Percentiles rank a stretch among this genome's conserved stretches.
Evolutionary conservation across 2,797 vertebrate genomes (phyloP).

Genomic region (Leptatherina wallacei): DNA sequence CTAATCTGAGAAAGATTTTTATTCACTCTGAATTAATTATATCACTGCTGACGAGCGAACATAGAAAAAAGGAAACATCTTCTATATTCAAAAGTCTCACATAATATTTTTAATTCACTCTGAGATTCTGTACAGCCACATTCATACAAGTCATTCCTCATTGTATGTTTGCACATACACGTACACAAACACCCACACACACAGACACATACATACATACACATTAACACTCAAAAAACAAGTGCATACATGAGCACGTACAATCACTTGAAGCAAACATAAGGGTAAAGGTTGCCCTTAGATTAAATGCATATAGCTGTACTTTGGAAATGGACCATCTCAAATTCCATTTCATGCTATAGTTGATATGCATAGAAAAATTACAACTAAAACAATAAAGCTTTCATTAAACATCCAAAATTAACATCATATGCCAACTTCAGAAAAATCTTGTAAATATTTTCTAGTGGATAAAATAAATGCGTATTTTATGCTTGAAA

Average conservation of each 20-base stretch:
- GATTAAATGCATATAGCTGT: constrained; percentile 75
- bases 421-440: constrained; percentile 77
- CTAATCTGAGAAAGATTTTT: not conserved
- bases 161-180: not conserved
- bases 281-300: constrained; percentile 63
- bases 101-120: constrained; percentile 67
- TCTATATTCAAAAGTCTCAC: constrained; percentile 58
- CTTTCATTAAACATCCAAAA: constrained; percentile 75
- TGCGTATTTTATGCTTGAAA: constrained; percentile 62
- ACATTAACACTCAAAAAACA: constrained; percentile 38
- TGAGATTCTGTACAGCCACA: constrained; percentile 66
- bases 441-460: constrained; percentile 66
- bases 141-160: constrained; percentile 25
- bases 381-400: constrained; percentile 78
- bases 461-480: constrained; percentile 73
- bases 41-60: constrained; percentile 71
- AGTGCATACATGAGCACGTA: constrained; percentile 61
- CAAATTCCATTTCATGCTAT: constrained; percentile 75
- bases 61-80: constrained; percentile 54
- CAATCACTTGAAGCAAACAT: constrained; percentile 61
- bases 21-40: constrained; percentile 32
- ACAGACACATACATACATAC: constrained; percentile 20
- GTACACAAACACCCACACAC: constrained; percentile 20
- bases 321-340: constrained; percentile 70
- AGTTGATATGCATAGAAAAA: constrained; percentile 83